These are phyloP conservation scores for Drosophila takahashii DNA, from an alignment of 1,140 invertebrate species.

Conservation along the genomic window DNA sequence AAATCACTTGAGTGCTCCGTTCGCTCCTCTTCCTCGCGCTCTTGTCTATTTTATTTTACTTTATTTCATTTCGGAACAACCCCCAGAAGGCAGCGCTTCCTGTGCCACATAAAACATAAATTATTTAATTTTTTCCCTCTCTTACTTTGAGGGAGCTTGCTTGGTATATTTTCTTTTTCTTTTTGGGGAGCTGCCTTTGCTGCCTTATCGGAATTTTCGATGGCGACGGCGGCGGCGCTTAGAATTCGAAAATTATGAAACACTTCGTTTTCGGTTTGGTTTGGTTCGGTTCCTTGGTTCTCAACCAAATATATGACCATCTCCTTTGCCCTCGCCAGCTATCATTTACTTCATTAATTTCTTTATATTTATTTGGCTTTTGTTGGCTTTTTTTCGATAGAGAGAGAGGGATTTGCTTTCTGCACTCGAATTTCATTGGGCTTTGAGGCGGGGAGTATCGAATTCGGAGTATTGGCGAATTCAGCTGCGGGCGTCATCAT, in stretches of 20 bases:
- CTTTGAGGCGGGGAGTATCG: slow-evolving; percentile 8
- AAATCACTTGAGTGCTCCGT: slow-evolving; percentile 75
- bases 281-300: slow-evolving; percentile 1
- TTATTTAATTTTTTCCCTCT: slow-evolving; percentile 76
- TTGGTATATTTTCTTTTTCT: slow-evolving; percentile 2
- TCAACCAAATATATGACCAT: slow-evolving; percentile 2
- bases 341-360: slow-evolving; percentile 77
- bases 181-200: not conserved
- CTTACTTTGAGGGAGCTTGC: slow-evolving; percentile 3
- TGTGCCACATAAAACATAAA: slow-evolving; percentile 81
- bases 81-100: slow-evolving; percentile 66
- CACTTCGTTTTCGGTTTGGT: too few species aligned
- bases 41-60: slow-evolving; percentile 46
- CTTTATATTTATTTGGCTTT: slow-evolving; percentile 61
- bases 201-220: slow-evolving; percentile 64
- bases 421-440: slow-evolving; percentile 17
- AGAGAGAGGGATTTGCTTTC: not conserved
- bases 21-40: not conserved
- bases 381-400: slow-evolving; percentile 24
- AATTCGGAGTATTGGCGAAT: slow-evolving; percentile 9
- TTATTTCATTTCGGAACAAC: slow-evolving; percentile 45
- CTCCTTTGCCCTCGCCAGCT: slow-evolving; percentile 7
- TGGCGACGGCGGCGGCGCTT: slow-evolving; percentile 57
- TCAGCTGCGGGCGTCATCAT: slow-evolving; percentile 16
- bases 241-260: slow-evolving; percentile 78